Evolutionary conservation across 2,888 invertebrate genomes (phyloP).

Genomic region (Lymantria dispar): DNA sequence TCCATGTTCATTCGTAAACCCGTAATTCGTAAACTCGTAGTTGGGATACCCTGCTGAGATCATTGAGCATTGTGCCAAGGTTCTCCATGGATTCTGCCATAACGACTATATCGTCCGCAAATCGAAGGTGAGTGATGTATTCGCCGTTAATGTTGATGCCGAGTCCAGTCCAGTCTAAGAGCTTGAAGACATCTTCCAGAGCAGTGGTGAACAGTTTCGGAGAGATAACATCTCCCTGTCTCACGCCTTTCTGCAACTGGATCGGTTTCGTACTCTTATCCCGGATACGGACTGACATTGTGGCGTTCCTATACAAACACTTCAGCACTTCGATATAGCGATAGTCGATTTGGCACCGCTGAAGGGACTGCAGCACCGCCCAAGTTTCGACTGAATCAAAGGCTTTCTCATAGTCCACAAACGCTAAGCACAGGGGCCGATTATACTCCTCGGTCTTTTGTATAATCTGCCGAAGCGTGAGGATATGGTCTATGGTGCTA

Average conservation of each 20-base stretch:
- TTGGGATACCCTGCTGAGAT: background rate
- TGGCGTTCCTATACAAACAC: background rate
- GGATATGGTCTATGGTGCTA: no score
- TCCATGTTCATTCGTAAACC: background rate
- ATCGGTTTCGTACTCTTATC: background rate
- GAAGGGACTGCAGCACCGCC: no score
- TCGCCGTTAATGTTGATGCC: background rate
- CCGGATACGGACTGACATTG: background rate
- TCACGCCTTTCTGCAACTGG: conserved; percentile 3
- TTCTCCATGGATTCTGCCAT: background rate
- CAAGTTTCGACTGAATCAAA: no score
- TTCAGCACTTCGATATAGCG: background rate
- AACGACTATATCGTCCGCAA: background rate
- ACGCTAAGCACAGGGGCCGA: no score
- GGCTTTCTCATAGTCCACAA: no score
- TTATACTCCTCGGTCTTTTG: no score
- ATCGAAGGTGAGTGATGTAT: background rate
- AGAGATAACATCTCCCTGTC: conserved; percentile 17
- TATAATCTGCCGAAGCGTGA: no score
- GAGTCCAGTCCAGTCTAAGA: background rate
- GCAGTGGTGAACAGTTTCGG: conserved; percentile 17
- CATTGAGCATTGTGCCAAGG: background rate
- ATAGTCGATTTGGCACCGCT: background rate
- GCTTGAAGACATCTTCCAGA: conserved; percentile 12
- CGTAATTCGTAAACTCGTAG: no score